phyloP scores from a whole-genome alignment of 2,113 vertebrate species.

The Delphinus delphis region DNA sequence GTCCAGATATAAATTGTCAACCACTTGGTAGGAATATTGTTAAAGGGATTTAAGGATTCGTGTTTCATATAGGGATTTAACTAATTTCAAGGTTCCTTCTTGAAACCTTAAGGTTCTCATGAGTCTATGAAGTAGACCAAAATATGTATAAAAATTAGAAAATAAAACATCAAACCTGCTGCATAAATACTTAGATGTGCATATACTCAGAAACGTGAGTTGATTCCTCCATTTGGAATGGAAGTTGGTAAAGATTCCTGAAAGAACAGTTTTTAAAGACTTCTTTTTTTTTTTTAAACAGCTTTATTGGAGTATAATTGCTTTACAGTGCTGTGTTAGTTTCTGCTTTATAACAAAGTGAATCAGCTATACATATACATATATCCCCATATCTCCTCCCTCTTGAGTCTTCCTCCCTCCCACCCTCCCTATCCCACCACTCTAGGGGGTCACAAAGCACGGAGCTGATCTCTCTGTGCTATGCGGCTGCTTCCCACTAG shows the following conservation, averaged over 20 bases:
- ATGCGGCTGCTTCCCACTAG: too few relatives aligned
- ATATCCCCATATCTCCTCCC: too few relatives aligned
- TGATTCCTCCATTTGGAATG: neutral
- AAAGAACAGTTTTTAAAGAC: neutral
- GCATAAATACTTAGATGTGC: neutral
- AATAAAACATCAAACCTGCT: neutral
- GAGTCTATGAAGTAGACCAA: neutral
- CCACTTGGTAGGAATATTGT: neutral
- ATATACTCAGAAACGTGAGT: neutral
- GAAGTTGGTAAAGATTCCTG: neutral
- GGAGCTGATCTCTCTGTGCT: too few relatives aligned
- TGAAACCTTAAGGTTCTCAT: neutral
- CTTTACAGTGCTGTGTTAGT: fast-evolving
- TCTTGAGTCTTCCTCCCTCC: too few relatives aligned
- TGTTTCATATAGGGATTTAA: neutral
- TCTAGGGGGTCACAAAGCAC: too few relatives aligned
- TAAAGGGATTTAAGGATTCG: neutral
- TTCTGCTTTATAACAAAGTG: too few relatives aligned
- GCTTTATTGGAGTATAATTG: too few relatives aligned
- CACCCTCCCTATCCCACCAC: too few relatives aligned
- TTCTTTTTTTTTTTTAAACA: neutral
- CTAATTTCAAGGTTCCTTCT: neutral
- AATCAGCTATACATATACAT: too few relatives aligned
- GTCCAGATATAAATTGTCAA: neutral
- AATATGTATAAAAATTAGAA: constrained; percentile 14